A percentile compares a stretch with the other conserved stretches of the same genome.
Conservation (phyloP, 1,140 invertebrate species). For the Zaprionus lachaisei region DNA sequence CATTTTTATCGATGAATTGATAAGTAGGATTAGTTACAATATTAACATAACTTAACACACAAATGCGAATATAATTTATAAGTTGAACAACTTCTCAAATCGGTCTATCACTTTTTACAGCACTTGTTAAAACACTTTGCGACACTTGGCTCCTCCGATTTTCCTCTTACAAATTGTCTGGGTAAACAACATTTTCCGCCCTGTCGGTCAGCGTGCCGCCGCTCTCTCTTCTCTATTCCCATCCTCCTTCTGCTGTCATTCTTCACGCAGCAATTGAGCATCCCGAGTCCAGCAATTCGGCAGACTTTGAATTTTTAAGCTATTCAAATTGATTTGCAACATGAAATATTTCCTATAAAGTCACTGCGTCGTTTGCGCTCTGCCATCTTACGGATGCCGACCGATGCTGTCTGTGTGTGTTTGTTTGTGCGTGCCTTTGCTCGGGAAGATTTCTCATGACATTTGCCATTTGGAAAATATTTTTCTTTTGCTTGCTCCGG, state of each 20-base stretch:
- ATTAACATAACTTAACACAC: background rate
- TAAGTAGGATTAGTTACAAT: too few species aligned
- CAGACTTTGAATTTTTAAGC: slow-evolving; percentile 63
- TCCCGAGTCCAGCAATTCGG: slow-evolving; percentile 1
- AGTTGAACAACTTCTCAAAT: slow-evolving; percentile 10
- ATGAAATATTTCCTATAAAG: slow-evolving; percentile 54
- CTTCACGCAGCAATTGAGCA: background rate
- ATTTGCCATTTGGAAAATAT: slow-evolving; percentile 68
- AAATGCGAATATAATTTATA: slow-evolving; percentile 2
- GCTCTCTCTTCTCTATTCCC: background rate
- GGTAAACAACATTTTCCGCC: slow-evolving; percentile 9
- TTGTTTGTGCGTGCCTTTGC: slow-evolving; percentile 16
- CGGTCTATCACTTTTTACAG: slow-evolving; percentile 7
- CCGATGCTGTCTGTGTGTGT: slow-evolving; percentile 6
- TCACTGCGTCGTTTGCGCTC: slow-evolving; percentile 29
- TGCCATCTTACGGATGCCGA: background rate
- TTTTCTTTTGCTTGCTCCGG: slow-evolving; percentile 49
- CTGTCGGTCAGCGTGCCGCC: slow-evolving; percentile 1
- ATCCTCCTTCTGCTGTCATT: background rate
- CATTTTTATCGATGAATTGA: background rate
- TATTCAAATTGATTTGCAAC: slow-evolving; percentile 73
- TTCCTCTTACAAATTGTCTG: slow-evolving; percentile 8
- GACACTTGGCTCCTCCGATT: background rate
- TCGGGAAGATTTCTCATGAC: slow-evolving; percentile 63
- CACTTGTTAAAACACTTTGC: slow-evolving; percentile 1